Conservation (phyloP, 2,797 vertebrate species). For the Danio jaintianensis region DNA sequence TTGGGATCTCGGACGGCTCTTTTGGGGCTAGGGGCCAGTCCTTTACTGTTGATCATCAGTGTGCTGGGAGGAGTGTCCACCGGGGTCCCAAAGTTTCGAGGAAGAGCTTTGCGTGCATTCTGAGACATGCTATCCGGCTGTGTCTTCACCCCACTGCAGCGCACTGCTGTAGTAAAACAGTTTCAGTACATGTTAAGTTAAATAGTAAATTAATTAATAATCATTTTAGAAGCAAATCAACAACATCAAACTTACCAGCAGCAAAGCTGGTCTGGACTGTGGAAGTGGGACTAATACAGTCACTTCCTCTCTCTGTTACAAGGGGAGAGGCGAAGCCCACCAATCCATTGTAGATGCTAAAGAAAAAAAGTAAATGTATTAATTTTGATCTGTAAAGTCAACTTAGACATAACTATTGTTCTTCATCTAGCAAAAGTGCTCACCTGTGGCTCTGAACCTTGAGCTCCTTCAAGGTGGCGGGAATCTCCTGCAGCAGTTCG, state of each 20-base stretch:
- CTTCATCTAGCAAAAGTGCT: neutral
- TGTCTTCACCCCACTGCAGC: slow-evolving; percentile 92
- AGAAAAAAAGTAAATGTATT: neutral
- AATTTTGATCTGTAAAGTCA: neutral
- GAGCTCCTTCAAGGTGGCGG: slow-evolving; percentile 92
- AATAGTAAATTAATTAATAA: neutral
- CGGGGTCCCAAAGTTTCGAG: slow-evolving; percentile 92
- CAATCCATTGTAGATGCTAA: slow-evolving; percentile 94
- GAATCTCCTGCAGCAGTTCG: slow-evolving; percentile 95
- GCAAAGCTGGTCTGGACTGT: slow-evolving; percentile 89
- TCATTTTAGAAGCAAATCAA: neutral
- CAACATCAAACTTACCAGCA: slow-evolving; percentile 82
- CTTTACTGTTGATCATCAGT: slow-evolving; percentile 86
- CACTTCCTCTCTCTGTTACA: slow-evolving; percentile 91
- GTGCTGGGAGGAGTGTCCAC: slow-evolving; percentile 93
- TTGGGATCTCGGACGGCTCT: slow-evolving; percentile 96
- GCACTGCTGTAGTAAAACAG: slow-evolving; percentile 81
- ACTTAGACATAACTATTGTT: neutral
- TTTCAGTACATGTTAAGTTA: neutral
- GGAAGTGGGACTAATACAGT: slow-evolving; percentile 91
- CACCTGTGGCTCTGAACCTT: slow-evolving; percentile 95
- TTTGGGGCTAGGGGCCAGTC: slow-evolving; percentile 94
- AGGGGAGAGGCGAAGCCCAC: slow-evolving; percentile 97
- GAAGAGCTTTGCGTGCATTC: slow-evolving; percentile 90
- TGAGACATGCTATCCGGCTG: slow-evolving; percentile 98